A percentile compares a stretch with the other conserved stretches of the same genome.
These are phyloP conservation scores for Drosophila biarmipes DNA, from an alignment of 1,140 invertebrate species.

Conservation along the genomic window DNA sequence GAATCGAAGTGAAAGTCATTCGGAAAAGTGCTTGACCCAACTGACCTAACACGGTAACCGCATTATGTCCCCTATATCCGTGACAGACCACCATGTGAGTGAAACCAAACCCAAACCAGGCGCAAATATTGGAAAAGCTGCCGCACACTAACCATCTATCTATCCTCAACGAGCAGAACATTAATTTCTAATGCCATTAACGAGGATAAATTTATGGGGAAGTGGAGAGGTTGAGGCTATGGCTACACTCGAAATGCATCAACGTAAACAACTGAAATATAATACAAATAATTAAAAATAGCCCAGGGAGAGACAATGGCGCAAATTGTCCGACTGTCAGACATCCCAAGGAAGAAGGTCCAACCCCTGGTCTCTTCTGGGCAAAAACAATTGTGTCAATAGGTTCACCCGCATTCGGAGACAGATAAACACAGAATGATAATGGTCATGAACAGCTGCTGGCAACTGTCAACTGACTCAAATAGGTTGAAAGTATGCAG, in stretches of 20 bases:
- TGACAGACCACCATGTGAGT: constrained; percentile 69
- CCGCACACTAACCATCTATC: constrained; percentile 19
- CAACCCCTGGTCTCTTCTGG: constrained; percentile 40
- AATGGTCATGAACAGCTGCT: constrained; percentile 71
- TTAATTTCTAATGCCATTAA: constrained; percentile 59
- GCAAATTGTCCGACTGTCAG: constrained; percentile 37
- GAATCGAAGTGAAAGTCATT: constrained; percentile 32
- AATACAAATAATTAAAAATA: constrained; percentile 83
- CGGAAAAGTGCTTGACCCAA: constrained; percentile 39
- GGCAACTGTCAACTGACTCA: constrained; percentile 67
- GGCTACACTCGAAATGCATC: constrained; percentile 48
- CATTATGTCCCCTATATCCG: constrained; percentile 46
- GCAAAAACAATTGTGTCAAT: constrained; percentile 81
- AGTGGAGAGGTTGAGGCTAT: constrained; percentile 23
- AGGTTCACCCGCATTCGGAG: constrained; percentile 73
- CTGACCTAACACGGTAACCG: constrained; percentile 70
- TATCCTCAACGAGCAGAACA: constrained; percentile 36
- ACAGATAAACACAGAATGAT: constrained; percentile 72
- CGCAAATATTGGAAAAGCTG: constrained; percentile 74
- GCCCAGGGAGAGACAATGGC: constrained; percentile 51
- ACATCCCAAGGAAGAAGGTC: constrained; percentile 31
- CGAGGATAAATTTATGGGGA: constrained; percentile 49
- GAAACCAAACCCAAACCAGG: constrained; percentile 40
- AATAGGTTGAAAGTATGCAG: neutral
- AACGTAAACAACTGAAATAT: constrained; percentile 71